phyloP scores from a whole-genome alignment of 2,113 vertebrate genomes.

The Agelaius phoeniceus region DNA sequence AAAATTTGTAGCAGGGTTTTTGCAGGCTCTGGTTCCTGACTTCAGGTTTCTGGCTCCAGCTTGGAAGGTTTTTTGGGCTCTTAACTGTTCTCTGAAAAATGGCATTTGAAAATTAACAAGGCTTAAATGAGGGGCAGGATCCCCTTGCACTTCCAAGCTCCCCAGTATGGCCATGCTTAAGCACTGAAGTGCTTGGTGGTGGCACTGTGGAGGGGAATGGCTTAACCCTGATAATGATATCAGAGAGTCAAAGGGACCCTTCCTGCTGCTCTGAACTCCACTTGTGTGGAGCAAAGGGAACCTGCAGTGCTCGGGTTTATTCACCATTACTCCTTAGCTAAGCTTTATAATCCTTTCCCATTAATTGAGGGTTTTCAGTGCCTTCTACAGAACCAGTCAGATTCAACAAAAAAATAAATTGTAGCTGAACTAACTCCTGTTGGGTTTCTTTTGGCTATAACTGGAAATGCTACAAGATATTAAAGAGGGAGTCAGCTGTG shows the following conservation, averaged over 20 bases:
- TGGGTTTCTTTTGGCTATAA: not conserved
- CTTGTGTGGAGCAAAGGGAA: not conserved
- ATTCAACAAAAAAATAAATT: not conserved
- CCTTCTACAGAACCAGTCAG: not conserved
- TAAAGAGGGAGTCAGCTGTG: not conserved
- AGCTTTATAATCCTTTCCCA: not conserved
- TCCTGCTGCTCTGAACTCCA: not conserved
- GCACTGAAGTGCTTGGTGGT: not conserved
- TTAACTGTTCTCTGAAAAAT: constrained; percentile 28
- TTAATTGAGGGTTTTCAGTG: not conserved
- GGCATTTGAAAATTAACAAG: constrained; percentile 41
- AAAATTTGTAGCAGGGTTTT: constrained; percentile 24
- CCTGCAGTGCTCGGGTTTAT: not conserved
- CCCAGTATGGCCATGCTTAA: not conserved
- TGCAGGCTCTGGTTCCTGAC: constrained; percentile 29
- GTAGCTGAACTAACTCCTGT: not conserved
- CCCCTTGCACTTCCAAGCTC: not conserved
- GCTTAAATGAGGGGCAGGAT: not conserved
- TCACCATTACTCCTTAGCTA: not conserved
- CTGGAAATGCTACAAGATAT: not conserved
- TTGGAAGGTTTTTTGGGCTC: constrained; percentile 21
- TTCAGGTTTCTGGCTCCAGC: constrained; percentile 45
- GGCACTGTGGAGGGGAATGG: not conserved
- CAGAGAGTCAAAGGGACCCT: not conserved
- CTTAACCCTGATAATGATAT: not conserved